phyloP scores from a whole-genome alignment of 2,888 invertebrate genomes.

The Gisinianus flammeolus region DNA sequence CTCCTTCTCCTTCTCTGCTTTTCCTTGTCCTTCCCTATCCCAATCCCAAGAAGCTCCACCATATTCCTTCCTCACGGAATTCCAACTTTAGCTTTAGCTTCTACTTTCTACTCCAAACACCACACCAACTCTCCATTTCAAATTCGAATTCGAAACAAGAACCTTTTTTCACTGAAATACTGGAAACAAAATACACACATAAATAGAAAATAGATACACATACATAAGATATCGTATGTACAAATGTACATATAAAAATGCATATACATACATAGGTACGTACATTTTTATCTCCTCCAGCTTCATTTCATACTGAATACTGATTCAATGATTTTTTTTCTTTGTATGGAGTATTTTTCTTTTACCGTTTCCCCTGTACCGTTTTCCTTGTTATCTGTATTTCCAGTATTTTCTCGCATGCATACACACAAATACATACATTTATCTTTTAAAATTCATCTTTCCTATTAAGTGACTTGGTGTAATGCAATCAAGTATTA shows the following conservation, averaged over 20 bases:
- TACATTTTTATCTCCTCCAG: too few species aligned
- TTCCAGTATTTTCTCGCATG: not conserved
- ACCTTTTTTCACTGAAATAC: too few species aligned
- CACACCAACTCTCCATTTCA: too few species aligned
- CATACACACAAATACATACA: not conserved
- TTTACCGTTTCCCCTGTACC: not conserved
- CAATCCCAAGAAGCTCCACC: too few species aligned
- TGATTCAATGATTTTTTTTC: not conserved
- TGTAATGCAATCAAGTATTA: constrained; percentile 27
- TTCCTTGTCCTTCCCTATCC: not conserved
- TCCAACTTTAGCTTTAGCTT: not conserved
- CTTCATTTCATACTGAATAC: not conserved
- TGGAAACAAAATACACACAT: too few species aligned
- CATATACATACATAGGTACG: too few species aligned
- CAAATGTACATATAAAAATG: too few species aligned
- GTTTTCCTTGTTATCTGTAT: not conserved
- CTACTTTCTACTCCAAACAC: not conserved
- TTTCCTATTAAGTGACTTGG: constrained; percentile 20
- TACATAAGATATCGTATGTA: too few species aligned
- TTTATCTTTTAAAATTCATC: constrained; percentile 21
- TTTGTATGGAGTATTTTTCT: not conserved
- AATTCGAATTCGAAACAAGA: not conserved
- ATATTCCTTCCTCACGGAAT: too few species aligned
- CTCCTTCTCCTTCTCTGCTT: not conserved
- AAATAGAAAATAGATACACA: too few species aligned